These are phyloP conservation scores for Talpa occidentalis DNA, from an alignment of 2,113 vertebrate genomes.

Conservation along the genomic window DNA sequence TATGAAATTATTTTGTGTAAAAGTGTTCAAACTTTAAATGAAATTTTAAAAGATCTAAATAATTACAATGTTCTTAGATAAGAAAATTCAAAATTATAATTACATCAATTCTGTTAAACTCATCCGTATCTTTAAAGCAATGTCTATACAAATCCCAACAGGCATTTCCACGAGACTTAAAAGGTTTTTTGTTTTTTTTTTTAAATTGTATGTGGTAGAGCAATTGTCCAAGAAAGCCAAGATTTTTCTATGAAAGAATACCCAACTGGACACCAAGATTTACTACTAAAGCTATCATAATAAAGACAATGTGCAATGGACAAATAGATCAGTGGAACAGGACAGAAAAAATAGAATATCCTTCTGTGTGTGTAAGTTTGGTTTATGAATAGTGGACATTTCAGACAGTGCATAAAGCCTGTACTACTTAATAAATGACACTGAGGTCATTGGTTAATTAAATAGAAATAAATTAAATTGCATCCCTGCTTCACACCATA, in stretches of 20 bases:
- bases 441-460: not conserved
- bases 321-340: not conserved
- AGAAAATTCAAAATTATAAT: conserved; percentile 33
- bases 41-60: not conserved
- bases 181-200: too few species aligned
- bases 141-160: not conserved
- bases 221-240: not conserved
- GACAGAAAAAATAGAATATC: not conserved
- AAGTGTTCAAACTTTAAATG: not conserved
- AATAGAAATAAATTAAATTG: not conserved
- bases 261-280: not conserved
- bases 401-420: not conserved
- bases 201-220: not conserved
- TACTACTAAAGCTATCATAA: not conserved
- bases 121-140: not conserved
- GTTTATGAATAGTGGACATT: not conserved
- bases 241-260: not conserved
- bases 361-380: not conserved
- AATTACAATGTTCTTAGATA: not conserved
- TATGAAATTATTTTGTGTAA: not conserved
- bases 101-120: not conserved
- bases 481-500: not conserved
- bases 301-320: not conserved
- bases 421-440: not conserved
- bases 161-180: not conserved